Evolutionary conservation across 2,797 vertebrate genomes (phyloP).

Genomic region (Sylvia borin): DNA sequence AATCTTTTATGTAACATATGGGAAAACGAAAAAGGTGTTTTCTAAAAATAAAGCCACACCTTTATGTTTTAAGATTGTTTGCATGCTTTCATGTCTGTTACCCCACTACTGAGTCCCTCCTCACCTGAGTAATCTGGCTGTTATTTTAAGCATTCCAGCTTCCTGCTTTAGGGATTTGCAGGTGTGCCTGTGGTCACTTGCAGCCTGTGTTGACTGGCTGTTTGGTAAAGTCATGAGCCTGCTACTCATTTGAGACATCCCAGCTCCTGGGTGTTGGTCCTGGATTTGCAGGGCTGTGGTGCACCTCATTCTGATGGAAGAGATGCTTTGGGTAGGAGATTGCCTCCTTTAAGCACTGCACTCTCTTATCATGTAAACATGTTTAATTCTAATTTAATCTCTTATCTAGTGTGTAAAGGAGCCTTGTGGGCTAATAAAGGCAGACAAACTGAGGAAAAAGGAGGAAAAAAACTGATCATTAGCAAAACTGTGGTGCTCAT

Average conservation of each 20-base stretch:
- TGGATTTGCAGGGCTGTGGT: background rate
- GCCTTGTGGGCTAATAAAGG: background rate
- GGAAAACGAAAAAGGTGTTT: background rate
- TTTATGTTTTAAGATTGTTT: background rate
- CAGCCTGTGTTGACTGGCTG: background rate
- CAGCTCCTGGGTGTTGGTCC: background rate
- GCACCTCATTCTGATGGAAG: rapidly evolving
- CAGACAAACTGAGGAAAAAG: background rate
- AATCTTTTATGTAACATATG: background rate
- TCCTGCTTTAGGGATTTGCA: background rate
- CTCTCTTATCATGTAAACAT: rapidly evolving
- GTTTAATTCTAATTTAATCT: background rate
- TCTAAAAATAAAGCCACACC: background rate
- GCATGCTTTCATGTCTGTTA: background rate
- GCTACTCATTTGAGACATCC: background rate
- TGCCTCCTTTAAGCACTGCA: background rate
- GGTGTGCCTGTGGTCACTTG: background rate
- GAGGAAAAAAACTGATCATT: background rate
- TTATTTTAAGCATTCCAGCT: background rate
- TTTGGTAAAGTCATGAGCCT: rapidly evolving
- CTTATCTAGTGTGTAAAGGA: background rate
- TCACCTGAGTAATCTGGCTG: background rate
- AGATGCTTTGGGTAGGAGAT: background rate
- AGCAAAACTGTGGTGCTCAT: background rate
- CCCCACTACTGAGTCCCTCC: rapidly evolving